Evolutionary conservation across 92 coral and sea anemone species (phyloP).

Genomic region (Parazoanthus atlanticus): DNA sequence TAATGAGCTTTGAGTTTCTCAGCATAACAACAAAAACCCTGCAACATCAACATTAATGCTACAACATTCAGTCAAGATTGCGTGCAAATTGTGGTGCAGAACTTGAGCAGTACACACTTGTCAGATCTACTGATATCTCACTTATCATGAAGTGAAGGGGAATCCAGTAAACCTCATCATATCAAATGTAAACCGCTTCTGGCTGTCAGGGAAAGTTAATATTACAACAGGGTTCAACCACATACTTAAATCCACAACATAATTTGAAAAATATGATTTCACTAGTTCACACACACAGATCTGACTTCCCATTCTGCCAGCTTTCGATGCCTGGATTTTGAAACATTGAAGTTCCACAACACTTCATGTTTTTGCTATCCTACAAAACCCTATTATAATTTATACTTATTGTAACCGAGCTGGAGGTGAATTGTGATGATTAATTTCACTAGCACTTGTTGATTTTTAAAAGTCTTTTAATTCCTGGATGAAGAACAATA

Average conservation of each 20-base stretch:
- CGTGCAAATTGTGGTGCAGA: not conserved
- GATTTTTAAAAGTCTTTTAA: too few relatives aligned
- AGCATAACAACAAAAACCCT: not conserved
- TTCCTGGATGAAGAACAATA: too few relatives aligned
- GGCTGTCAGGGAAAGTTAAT: not conserved
- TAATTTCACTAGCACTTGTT: too few relatives aligned
- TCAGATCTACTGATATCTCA: conserved; percentile 66
- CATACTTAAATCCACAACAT: too few relatives aligned
- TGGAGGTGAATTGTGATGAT: too few relatives aligned
- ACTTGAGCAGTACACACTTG: not conserved
- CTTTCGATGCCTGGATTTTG: not conserved
- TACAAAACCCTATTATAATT: too few relatives aligned
- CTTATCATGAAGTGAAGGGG: conserved; percentile 90
- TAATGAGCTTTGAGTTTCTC: too few relatives aligned
- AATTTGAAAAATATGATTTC: not conserved
- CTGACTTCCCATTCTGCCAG: not conserved
- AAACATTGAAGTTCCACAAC: too few relatives aligned
- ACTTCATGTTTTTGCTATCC: too few relatives aligned
- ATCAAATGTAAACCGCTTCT: conserved; percentile 19
- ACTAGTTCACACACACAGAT: not conserved
- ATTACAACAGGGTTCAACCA: too few relatives aligned
- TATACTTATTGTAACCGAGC: too few relatives aligned
- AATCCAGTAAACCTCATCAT: conserved; percentile 90
- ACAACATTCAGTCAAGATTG: not conserved
- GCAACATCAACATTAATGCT: not conserved